Percentiles rank a stretch among this genome's conserved stretches.
Evolutionary conservation across 2,888 invertebrate genomes (phyloP).

Genomic region (Drosophila borborema): DNA sequence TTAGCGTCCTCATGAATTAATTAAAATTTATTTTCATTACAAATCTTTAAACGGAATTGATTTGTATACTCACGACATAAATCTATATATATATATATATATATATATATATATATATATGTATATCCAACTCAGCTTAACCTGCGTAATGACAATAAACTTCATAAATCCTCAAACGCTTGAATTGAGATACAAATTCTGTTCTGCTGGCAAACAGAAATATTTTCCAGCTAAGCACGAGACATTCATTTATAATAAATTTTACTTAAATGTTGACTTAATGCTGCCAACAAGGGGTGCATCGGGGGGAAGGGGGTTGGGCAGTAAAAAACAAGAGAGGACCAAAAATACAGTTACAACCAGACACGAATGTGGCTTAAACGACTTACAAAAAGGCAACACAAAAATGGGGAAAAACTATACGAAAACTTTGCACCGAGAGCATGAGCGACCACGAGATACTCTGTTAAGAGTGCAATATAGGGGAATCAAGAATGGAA

Average conservation of each 20-base stretch:
- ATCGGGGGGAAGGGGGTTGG: constrained; percentile 10
- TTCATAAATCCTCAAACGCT: constrained; percentile 4
- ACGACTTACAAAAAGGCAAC: constrained; percentile 32
- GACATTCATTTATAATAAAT: constrained; percentile 57
- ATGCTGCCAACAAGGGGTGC: constrained; percentile 53
- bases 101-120: not conserved
- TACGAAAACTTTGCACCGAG: constrained; percentile 22
- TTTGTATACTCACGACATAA: not conserved
- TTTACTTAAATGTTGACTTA: constrained; percentile 44
- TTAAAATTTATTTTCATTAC: not conserved
- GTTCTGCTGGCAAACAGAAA: not conserved
- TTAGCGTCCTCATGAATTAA: not conserved
- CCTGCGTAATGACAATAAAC: not conserved
- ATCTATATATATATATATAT: not conserved
- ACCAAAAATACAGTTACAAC: constrained; percentile 23
- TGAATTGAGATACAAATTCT: constrained; percentile 1
- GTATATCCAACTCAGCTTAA: not conserved
- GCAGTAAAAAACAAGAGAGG: constrained; percentile 19
- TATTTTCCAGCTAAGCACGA: constrained; percentile 16
- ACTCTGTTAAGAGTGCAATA: not conserved
- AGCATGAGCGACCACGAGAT: not conserved
- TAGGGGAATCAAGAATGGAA: not conserved
- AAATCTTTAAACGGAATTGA: not conserved
- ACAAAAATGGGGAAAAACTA: constrained; percentile 42
- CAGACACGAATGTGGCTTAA: constrained; percentile 25